Evolutionary conservation across 2,113 vertebrate genomes (phyloP).

Genomic region (Origma solitaria): DNA sequence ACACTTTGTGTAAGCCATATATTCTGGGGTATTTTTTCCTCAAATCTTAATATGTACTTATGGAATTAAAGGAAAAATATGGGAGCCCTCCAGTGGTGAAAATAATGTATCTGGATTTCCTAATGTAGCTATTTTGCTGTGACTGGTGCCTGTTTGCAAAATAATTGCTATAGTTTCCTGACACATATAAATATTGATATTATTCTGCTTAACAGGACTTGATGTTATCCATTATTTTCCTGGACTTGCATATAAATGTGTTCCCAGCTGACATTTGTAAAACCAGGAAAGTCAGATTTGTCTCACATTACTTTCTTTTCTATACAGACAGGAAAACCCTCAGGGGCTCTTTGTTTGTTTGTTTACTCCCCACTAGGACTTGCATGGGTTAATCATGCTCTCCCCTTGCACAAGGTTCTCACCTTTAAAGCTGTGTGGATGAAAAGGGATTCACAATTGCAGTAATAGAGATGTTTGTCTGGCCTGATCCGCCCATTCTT

Average conservation of each 20-base stretch:
- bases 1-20: background rate
- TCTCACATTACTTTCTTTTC: background rate
- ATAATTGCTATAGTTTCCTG: background rate
- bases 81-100: constrained; percentile 68
- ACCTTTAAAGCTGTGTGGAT: background rate
- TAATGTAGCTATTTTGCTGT: background rate
- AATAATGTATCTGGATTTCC: constrained; percentile 28
- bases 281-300: background rate
- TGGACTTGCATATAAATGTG: background rate
- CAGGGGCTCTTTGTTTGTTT: background rate
- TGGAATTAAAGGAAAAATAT: constrained; percentile 45
- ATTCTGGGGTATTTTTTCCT: background rate
- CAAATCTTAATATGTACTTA: background rate
- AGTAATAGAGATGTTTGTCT: background rate
- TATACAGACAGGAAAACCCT: background rate
- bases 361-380: background rate
- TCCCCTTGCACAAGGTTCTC: background rate
- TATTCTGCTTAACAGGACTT: background rate
- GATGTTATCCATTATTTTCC: background rate
- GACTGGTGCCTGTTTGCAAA: background rate
- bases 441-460: background rate
- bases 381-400: background rate
- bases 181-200: background rate
- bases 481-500: background rate
- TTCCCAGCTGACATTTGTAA: background rate